A percentile compares a stretch with the other conserved stretches of the same genome.
Evolutionary conservation across 2,113 vertebrate species (phyloP).

Genomic region (mouse (Mus musculus)): GRCm39 chr2:128744501-128745000

Average conservation of each 20-base stretch:
- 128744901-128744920: not conserved
- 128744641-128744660: not conserved
- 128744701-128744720: not conserved
- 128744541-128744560: not conserved
- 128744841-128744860: not conserved
- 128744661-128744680: not conserved
- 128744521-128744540: not conserved
- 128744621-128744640: not conserved
- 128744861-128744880: not conserved
- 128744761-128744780: not conserved
- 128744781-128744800: not conserved
- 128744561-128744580: not conserved
- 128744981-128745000: not conserved
- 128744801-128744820: not conserved
- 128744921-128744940: not conserved
- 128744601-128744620: not conserved
- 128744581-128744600: not conserved
- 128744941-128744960: not conserved
- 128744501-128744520: not conserved
- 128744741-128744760: not conserved
- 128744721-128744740: not conserved
- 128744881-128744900: not conserved
- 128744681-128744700: not conserved
- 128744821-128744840: not conserved
- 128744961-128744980: not conserved